These are phyloP conservation scores for Poeciliopsis occidentalis DNA, from an alignment of 2,113 vertebrate genomes.

Conservation along the genomic window DNA sequence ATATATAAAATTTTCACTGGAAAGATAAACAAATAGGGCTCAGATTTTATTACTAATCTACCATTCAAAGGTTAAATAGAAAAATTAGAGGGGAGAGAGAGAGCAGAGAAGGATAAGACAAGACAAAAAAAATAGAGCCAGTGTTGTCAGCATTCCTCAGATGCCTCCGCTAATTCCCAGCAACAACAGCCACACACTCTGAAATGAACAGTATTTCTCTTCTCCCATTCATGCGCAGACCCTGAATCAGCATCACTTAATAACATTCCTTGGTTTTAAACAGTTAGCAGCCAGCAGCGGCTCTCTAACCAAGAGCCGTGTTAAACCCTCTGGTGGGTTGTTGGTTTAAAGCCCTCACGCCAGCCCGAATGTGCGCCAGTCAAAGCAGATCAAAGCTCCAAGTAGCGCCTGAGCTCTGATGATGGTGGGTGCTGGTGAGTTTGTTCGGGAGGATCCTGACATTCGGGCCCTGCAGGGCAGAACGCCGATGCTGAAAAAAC, in stretches of 20 bases:
- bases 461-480: slow-evolving; percentile 78
- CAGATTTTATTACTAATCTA: neutral
- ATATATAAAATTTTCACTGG: no score
- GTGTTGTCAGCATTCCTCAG: slow-evolving; percentile 84
- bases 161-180: slow-evolving; percentile 91
- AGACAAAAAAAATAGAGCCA: slow-evolving; percentile 44
- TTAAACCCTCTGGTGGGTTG: slow-evolving; percentile 72
- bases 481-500: slow-evolving; percentile 91
- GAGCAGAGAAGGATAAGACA: slow-evolving; percentile 23
- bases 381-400: slow-evolving; percentile 94
- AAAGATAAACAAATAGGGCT: neutral
- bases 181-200: slow-evolving; percentile 85
- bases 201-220: slow-evolving; percentile 99
- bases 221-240: slow-evolving; percentile 86
- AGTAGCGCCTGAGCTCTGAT: slow-evolving; percentile 82
- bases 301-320: slow-evolving; percentile 56
- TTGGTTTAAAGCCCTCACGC: slow-evolving; percentile 95
- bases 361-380: slow-evolving; percentile 95
- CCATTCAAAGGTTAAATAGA: neutral
- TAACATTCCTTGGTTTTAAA: slow-evolving; percentile 94
- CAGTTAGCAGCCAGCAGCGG: slow-evolving; percentile 85
- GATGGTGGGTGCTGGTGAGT: slow-evolving; percentile 86
- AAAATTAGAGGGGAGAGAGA: slow-evolving; percentile 31
- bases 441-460: slow-evolving; percentile 87
- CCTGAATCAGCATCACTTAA: slow-evolving; percentile 90